These are phyloP conservation scores for Cygnus atratus DNA, from an alignment of 2,113 vertebrate genomes.

Conservation along the genomic window DNA sequence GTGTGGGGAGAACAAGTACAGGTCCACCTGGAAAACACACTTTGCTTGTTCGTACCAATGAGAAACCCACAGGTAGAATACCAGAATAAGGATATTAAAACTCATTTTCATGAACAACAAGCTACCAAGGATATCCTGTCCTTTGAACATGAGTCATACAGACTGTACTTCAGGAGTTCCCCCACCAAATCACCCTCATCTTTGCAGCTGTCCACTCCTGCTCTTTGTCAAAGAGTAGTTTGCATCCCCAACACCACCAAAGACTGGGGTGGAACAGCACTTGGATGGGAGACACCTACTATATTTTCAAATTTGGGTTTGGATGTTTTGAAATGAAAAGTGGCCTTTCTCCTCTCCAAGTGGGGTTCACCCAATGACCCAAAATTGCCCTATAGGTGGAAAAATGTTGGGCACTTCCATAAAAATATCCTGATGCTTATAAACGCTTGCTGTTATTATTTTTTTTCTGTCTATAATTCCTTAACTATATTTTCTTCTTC, in stretches of 20 bases:
- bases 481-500: background rate
- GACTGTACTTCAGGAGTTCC: background rate
- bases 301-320: background rate
- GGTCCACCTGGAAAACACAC: background rate
- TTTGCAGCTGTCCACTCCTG: background rate
- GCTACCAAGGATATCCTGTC: background rate
- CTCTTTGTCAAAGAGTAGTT: background rate
- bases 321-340: background rate
- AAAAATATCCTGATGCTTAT: background rate
- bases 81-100: background rate
- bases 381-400: background rate
- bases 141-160: background rate
- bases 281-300: background rate
- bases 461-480: background rate
- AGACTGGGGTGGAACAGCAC: background rate
- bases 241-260: background rate
- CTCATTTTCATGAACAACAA: background rate
- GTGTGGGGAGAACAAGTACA: background rate
- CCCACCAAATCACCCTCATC: background rate
- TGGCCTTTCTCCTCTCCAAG: background rate
- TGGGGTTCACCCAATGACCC: background rate
- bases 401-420: background rate
- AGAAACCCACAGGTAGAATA: background rate
- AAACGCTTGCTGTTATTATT: background rate
- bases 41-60: background rate